Evolutionary conservation across 2,113 vertebrate genomes (phyloP), one percentile per base, ranked within the genome.

Genomic region (Speoplatyrhinus poulsoni): DNA sequence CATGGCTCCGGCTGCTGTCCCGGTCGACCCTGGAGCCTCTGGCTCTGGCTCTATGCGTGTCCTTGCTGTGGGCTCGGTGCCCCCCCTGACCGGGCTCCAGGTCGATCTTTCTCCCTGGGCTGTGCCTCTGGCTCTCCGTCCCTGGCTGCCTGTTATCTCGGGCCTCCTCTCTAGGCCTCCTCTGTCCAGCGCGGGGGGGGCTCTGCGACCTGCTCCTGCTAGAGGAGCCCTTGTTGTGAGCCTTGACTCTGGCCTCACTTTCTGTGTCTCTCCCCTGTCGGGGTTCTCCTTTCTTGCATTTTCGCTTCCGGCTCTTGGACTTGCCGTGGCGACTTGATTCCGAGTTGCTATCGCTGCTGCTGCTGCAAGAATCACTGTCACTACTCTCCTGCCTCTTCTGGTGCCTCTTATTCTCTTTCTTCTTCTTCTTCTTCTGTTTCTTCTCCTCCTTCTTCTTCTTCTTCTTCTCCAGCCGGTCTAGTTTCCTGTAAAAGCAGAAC

Each of bases 391-490:
- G 94, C 77, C 81, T 94, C 86, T 96, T 96, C 90, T 94, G 95
- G 70, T 94, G 93, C 79, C 94, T 96, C 79, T 84, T 92, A 91
- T 94, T 97, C 77, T 76, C 75, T 48, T 86, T 90, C 77, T 89
- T 65, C 4, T 53, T 90, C 90, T 92, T 95, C 79, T 90, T 94
- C 72, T 96, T 94, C 83, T 88, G 89, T 75, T 94, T 73, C 96
- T 97, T 60, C 94, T 93, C 84, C 93, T 90, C 86, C 94, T 96
- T 76, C 95, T 95, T 82, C 96, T 96, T 76, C 95, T 95, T 82
- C 96, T 96, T 92, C 88, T 98, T 97, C 70, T 99, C 96, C 41
- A 98, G 92, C 58, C 93, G 95, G 85, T 98, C 98, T 19, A 99
- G 91, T 89, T 99, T 99, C 90, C 98, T 99, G 65, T 50, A 55